Base-by-base conservation (phyloP, 2,888 invertebrate species). In the Lagria hirta region DNA sequence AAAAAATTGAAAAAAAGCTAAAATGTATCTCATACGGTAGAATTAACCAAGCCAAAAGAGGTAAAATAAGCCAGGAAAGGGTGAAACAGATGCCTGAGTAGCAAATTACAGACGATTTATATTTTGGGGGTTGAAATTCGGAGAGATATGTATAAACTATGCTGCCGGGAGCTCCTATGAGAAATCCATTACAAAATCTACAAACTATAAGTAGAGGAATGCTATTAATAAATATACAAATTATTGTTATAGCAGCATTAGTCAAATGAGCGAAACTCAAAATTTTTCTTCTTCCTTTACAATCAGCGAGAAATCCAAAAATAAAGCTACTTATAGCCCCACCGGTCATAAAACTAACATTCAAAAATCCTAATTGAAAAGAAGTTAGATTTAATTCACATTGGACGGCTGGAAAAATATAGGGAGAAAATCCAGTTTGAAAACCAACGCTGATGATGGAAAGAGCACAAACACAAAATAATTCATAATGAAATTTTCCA, bases 281-380 rank as follows among this genome's bases (percentile, higher is more conserved):
- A 1, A 81, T 75, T 5, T 75, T 77, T 10, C 81, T 75, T 2
- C 91, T 76, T 0, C 91, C 91, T 43, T 78, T 65, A 29, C 82
- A 81, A 68, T 92, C 91, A 0, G 88, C 86, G 48, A 88, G 66
- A 51, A 83, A 79, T 23, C 91, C 90, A 88, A 90, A 88, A 36
- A 88, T 70, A 70, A 86, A 84, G 0, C 88, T 84, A 34, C 88
- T 88, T 13, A 83, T 56, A 15, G 83, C 82, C 18, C 85, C 82
- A 51, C 85, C 87, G 32, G 82, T 72, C 72, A 88, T 79, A 52
- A 87, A 86, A 0, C 81, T 78, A 59, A 85, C 82, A 60, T 85
- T 87, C 40, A 87, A 75, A 21, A 81, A 73, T 1, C 87, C 86
- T 46, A 84, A 79, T 60, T 84, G 78, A 42, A 77, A 75, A 0